phyloP scores from a whole-genome alignment of 2,797 vertebrate genomes.

The Iguana delicatissima region DNA sequence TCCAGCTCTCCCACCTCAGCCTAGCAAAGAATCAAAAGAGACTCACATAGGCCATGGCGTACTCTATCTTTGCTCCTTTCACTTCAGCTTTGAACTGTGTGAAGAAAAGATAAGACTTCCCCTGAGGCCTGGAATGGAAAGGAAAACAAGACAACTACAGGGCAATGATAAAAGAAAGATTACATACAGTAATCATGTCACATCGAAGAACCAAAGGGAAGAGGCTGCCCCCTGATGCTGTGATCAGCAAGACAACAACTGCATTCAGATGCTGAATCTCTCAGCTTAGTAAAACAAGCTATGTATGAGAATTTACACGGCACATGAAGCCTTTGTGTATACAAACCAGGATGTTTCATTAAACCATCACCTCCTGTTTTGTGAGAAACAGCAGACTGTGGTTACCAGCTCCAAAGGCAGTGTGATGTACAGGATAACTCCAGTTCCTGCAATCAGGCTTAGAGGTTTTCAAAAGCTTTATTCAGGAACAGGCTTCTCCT shows the following conservation, averaged over 20 bases:
- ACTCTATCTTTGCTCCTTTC: slow-evolving; percentile 90
- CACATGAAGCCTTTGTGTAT: too few species aligned
- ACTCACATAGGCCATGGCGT: slow-evolving; percentile 95
- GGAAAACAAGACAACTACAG: not conserved
- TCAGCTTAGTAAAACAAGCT: not conserved
- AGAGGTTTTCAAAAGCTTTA: too few species aligned
- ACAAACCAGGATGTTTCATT: not conserved
- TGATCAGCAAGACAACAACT: not conserved
- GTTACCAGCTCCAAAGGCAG: too few species aligned
- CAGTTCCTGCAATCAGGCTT: too few species aligned
- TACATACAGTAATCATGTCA: not conserved
- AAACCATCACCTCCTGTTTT: not conserved
- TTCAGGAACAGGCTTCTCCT: too few species aligned
- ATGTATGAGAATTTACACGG: not conserved
- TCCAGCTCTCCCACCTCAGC: slow-evolving; percentile 45
- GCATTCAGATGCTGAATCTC: not conserved
- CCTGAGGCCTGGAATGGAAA: slow-evolving; percentile 86
- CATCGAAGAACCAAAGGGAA: too few species aligned
- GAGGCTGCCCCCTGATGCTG: too few species aligned
- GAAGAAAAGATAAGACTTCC: slow-evolving; percentile 98
- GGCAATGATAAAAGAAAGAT: not conserved
- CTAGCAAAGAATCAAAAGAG: slow-evolving; percentile 32
- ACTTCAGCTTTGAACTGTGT: slow-evolving; percentile 95
- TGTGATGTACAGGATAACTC: too few species aligned
- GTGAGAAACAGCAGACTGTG: not conserved